Base-by-base conservation (phyloP, 64 coral and sea anemone species). In the Dendrophyllia cribrosa region DNA sequence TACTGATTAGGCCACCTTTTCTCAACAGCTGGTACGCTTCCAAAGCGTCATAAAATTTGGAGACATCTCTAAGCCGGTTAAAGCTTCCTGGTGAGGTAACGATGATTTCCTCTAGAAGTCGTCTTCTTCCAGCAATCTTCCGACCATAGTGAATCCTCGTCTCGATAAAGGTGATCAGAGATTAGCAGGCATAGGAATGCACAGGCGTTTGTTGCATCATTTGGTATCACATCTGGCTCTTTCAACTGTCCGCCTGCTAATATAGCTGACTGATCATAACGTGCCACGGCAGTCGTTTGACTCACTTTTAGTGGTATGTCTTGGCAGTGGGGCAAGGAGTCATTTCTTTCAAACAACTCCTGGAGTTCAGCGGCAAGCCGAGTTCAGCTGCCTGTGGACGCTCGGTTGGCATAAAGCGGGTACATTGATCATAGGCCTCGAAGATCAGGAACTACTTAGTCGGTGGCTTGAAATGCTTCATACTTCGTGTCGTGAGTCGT, bases 381-480 rank as follows among this genome's bases (percentile, higher is more conserved):
- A n/a, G n/a, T n/a, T n/a, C n/a, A n/a, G n/a, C 10, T 12, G 60
- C 64, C 47, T 17, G 48, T 34, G n/a, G 65, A 51, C 83, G 46
- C 49, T 51, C 59, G 44, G 50, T 69, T 68, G 65, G 83, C 65
- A 21, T 86, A 23, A 86, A 86, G 59, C 55, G 52, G 61, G 78
- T 58, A 82, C 53, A 62, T 77, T n/a, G 19, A 34, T 82, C 55
- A 82, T 82, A 61, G 11, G 78, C 53, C 61, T 82, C 49, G n/a
- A 82, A 55, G 61, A 82, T 82, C 78, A 59, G 55, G 55, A 82
- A 82, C 78, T n/a, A n/a, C n/a, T n/a, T 60, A 82, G 55, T 82
- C 21, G 78, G 78, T 82, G 52, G 43, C 20, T 17, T 60, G 78
- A 60, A 59, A 82, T 59, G 12, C 61, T 3, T 82, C 50, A 61